Percentiles rank a stretch among this genome's conserved stretches.
These are phyloP conservation scores for Irena cyanogastra DNA, from an alignment of 2,113 vertebrate species.

Conservation along the genomic window DNA sequence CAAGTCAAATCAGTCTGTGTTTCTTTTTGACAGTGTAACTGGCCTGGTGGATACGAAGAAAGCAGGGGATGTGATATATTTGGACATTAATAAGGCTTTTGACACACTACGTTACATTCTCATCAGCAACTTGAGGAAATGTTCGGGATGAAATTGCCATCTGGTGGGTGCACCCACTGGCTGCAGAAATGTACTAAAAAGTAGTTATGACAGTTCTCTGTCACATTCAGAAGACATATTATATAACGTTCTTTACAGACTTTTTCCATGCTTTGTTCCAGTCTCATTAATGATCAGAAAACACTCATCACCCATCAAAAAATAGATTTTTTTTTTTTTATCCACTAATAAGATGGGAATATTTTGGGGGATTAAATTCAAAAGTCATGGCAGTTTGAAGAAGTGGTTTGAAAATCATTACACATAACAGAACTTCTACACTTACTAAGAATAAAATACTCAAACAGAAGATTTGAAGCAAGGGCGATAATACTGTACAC, in stretches of 20 bases:
- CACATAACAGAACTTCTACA: background rate
- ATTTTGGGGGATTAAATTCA: background rate
- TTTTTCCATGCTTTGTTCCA: background rate
- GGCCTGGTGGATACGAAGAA: background rate
- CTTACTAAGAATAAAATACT: background rate
- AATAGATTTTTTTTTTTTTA: background rate
- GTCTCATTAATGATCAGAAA: constrained; percentile 3
- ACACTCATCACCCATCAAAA: background rate
- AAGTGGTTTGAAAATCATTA: background rate
- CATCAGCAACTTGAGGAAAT: background rate
- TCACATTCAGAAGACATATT: background rate
- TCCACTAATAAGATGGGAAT: background rate
- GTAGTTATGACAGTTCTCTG: background rate
- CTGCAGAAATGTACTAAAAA: background rate
- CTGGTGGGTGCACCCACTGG: background rate
- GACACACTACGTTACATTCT: background rate
- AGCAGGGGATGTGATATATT: background rate
- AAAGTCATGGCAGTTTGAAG: background rate
- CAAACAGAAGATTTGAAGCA: background rate
- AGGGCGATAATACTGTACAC: background rate
- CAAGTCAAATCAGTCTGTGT: background rate
- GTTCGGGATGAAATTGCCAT: constrained; percentile 35
- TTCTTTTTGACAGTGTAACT: background rate
- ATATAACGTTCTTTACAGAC: background rate
- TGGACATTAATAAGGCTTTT: constrained; percentile 1